A percentile compares a stretch with the other conserved stretches of the same genome.
These are phyloP conservation scores for Pelochelys cantorii DNA, from an alignment of 2,797 vertebrate species.

Conservation along the genomic window DNA sequence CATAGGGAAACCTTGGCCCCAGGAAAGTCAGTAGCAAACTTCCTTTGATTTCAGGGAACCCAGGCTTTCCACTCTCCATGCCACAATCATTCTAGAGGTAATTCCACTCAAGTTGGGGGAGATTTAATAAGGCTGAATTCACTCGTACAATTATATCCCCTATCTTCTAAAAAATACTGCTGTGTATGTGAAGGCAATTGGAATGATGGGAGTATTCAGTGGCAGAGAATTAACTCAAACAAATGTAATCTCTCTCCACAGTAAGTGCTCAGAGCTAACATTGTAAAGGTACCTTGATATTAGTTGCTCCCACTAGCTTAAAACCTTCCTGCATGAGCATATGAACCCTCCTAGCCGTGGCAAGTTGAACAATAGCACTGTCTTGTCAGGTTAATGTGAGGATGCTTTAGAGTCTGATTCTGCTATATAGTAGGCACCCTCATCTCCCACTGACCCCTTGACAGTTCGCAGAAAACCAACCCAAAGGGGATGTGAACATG, in stretches of 20 bases:
- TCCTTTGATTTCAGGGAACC: rapidly evolving
- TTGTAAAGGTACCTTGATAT: neutral
- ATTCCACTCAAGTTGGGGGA: neutral
- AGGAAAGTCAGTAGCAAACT: neutral
- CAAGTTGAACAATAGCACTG: neutral
- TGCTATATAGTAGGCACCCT: rapidly evolving
- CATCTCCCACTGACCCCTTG: neutral
- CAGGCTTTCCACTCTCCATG: neutral
- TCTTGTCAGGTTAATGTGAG: neutral
- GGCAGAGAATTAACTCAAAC: neutral
- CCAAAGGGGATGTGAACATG: neutral
- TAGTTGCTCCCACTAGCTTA: neutral
- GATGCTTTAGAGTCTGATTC: neutral
- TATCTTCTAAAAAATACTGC: neutral
- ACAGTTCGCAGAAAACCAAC: neutral
- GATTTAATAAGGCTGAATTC: neutral
- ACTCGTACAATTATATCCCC: rapidly evolving
- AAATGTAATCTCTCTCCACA: neutral
- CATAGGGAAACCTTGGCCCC: neutral
- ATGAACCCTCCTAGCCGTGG: neutral
- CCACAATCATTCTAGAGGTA: neutral
- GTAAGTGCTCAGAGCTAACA: neutral
- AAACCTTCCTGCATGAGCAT: neutral
- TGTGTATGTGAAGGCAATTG: neutral
- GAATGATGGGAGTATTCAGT: neutral